These are phyloP conservation scores for Prochilodus magdalenae DNA, from an alignment of 2,113 vertebrate species.

Conservation along the genomic window DNA sequence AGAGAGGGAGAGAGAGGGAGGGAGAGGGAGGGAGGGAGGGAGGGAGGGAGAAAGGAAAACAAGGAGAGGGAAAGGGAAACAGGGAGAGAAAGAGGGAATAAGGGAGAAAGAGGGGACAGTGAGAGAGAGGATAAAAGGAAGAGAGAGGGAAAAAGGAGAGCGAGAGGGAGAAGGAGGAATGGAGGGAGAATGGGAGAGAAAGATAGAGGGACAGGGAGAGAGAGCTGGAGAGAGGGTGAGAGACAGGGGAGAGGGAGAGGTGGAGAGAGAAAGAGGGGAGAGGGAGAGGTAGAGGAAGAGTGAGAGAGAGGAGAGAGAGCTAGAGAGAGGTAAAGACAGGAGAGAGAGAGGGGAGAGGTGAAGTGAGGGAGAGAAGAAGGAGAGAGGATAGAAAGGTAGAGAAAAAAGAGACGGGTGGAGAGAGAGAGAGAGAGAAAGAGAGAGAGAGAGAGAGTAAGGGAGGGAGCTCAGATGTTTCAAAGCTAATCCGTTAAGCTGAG, in stretches of 20 bases:
- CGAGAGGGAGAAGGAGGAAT: too few relatives aligned
- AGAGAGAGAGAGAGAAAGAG: neutral
- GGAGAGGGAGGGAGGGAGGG: too few relatives aligned
- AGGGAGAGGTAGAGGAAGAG: too few relatives aligned
- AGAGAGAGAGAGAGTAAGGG: neutral
- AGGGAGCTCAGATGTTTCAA: too few relatives aligned
- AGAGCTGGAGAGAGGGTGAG: too few relatives aligned
- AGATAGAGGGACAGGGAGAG: neutral
- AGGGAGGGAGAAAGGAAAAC: neutral
- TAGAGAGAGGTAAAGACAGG: too few relatives aligned
- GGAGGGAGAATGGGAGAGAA: neutral
- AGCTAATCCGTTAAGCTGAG: too few relatives aligned
- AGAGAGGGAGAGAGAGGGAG: neutral
- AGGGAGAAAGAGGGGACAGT: neutral
- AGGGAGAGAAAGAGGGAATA: too few relatives aligned
- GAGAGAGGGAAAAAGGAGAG: neutral
- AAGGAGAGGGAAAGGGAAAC: too few relatives aligned
- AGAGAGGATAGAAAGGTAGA: neutral
- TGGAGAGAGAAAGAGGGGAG: neutral
- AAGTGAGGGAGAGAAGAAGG: neutral
- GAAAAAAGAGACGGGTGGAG: neutral
- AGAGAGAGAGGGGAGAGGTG: neutral
- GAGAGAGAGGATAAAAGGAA: neutral
- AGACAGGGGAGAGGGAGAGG: neutral
- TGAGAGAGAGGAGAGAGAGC: too few relatives aligned